A percentile compares a stretch with the other conserved stretches of the same genome.
phyloP scores from a whole-genome alignment of 1,140 invertebrate species.

The Cardiocondyla obscurior region DNA sequence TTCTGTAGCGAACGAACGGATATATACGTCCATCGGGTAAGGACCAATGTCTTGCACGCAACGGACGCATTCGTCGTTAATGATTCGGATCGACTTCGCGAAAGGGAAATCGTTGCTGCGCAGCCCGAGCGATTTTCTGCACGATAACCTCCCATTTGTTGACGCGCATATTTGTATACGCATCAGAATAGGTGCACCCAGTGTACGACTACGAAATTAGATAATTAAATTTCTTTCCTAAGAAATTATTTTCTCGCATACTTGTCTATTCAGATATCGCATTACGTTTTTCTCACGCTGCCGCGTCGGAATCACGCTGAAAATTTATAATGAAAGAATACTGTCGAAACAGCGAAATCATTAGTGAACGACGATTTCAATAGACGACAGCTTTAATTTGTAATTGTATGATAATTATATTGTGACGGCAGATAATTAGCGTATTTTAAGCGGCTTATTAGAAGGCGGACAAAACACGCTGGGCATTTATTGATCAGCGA shows the following conservation, averaged over 20 bases:
- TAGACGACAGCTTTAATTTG: background rate
- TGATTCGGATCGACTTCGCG: slow-evolving; percentile 62
- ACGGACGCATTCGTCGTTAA: slow-evolving; percentile 52
- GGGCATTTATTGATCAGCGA: background rate
- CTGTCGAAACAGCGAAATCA: background rate
- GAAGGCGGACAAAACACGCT: background rate
- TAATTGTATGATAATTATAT: background rate
- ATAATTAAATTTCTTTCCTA: background rate
- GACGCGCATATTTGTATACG: slow-evolving; percentile 10
- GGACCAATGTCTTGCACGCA: slow-evolving; percentile 2
- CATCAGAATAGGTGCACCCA: slow-evolving; percentile 1
- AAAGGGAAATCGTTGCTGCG: slow-evolving; percentile 64
- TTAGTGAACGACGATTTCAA: background rate
- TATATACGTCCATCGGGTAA: slow-evolving; percentile 19
- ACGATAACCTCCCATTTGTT: slow-evolving; percentile 47
- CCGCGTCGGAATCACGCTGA: background rate
- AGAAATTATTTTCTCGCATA: slow-evolving; percentile 4
- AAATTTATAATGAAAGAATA: slow-evolving; percentile 1
- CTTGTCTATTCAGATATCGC: background rate
- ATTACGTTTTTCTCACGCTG: background rate
- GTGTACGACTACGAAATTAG: background rate
- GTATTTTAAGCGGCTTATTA: background rate
- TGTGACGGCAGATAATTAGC: background rate
- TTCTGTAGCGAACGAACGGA: slow-evolving; percentile 2
- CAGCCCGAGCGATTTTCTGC: slow-evolving; percentile 61